Evolutionary conservation across 2,888 invertebrate species (phyloP), one percentile per base, ranked within the genome.

Genomic region (Criorhina ranunculi): DNA sequence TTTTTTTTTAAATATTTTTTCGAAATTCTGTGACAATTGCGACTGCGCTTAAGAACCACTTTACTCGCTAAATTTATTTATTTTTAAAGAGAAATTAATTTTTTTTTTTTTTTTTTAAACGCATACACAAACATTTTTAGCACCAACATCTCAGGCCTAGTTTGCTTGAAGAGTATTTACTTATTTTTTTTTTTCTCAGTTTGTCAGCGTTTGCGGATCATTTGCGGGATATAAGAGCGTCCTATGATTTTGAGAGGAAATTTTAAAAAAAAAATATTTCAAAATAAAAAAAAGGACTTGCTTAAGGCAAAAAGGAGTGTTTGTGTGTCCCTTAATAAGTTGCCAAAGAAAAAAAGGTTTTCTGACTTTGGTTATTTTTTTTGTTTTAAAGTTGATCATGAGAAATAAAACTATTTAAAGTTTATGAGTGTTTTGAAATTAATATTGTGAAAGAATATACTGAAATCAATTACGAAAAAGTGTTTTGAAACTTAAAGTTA

Each of bases 101-200:
- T n/a, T n/a, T n/a, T 67, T 83, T 83, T 73, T 73, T 78, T 83
- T 62, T 73, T 78, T 83, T 78, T 62, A 66, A 66, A 40, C 49
- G 59, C 40, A 35, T 24, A 69, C 46, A 77, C 66, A 67, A 40
- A 35, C 49, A 17, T 15, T 70, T 60, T 80, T 66, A 51, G 64
- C 72, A 59, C 29, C 31, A 15, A 66, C 37, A 35, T 29, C 33
- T 3, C 42, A 53, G 62, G 42, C 51, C 62, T 53, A 51, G 72
- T 73, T 73, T 60, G 49, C 40, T 15, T 15, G 33, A 46, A 57
- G 70, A 31, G n/a, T n/a, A n/a, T n/a, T n/a, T n/a, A n/a, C n/a
- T n/a, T n/a, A n/a, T 12, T 46, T 37, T 62, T 46, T 69, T 57
- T 49, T 55, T 44, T n/a, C 64, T 72, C 66, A 60, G 70, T 66